Evolutionary conservation across 2,888 invertebrate genomes (phyloP).

Genomic region (Quadroppia sp.): DNA sequence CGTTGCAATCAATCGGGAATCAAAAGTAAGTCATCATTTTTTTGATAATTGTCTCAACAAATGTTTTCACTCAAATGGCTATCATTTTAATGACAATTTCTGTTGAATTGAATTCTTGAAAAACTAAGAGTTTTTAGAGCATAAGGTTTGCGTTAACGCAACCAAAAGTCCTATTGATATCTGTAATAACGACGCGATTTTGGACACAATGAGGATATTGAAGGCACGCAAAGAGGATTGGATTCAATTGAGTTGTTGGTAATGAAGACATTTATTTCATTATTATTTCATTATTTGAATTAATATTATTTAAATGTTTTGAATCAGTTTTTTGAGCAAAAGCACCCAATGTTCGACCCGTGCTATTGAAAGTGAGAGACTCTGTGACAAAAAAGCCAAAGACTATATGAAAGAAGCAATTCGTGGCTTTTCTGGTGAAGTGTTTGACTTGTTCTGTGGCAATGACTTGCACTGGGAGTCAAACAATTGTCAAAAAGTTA

Average conservation of each 20-base stretch:
- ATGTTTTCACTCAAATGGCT: too few species aligned
- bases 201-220: conserved; percentile 40
- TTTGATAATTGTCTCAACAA: too few species aligned
- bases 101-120: neutral
- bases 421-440: conserved; percentile 39
- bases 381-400: conserved; percentile 29
- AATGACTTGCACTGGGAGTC: conserved; percentile 42
- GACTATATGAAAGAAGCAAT: conserved; percentile 40
- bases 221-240: conserved; percentile 42
- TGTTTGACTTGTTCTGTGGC: conserved; percentile 42
- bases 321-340: conserved; percentile 40
- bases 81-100: neutral
- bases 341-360: conserved; percentile 40
- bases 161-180: conserved; percentile 40
- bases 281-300: neutral
- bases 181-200: conserved; percentile 41
- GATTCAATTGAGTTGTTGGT: conserved; percentile 43
- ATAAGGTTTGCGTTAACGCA: conserved; percentile 38
- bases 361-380: conserved; percentile 36
- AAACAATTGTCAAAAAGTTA: conserved; percentile 39
- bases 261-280: neutral
- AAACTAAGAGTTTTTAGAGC: conserved; percentile 39
- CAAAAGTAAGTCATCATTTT: conserved; percentile 36
- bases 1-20: conserved; percentile 35
- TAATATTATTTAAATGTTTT: neutral